Conservation (phyloP, 2,888 invertebrate genomes). For the Spatulosminthurus flaviceps region DNA sequence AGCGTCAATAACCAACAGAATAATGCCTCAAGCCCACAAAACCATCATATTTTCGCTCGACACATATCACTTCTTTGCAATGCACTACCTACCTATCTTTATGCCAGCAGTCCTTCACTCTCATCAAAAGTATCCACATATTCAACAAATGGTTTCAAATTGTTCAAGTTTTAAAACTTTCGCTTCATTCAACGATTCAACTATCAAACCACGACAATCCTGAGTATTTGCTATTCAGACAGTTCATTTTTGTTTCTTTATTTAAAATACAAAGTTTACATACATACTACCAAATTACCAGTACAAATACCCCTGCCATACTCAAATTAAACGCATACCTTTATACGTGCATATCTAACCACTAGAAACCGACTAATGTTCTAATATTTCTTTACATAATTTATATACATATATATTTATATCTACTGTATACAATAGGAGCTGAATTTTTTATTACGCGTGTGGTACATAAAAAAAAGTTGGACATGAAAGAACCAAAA, state of each 20-base stretch:
- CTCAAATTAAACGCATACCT: no score
- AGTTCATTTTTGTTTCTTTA: background rate
- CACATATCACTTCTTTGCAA: background rate
- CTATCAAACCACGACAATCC: constrained; percentile 7
- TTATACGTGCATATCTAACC: no score
- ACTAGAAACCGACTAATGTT: no score
- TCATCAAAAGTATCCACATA: constrained; percentile 3
- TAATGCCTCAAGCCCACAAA: background rate
- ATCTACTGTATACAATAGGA: background rate
- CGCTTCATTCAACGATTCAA: constrained; percentile 6
- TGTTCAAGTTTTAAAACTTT: constrained; percentile 3
- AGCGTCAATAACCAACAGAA: background rate
- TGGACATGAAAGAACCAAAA: background rate
- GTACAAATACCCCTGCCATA: no score
- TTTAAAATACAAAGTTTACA: no score
- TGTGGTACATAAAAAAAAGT: background rate
- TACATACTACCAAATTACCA: no score
- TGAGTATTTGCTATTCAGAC: background rate
- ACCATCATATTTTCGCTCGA: constrained; percentile 5
- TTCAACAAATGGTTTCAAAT: background rate
- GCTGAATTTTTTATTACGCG: background rate
- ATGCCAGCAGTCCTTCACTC: background rate
- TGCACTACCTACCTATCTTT: background rate
- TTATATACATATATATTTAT: no score
- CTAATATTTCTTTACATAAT: constrained; percentile 6